Percentiles rank a stretch among this genome's conserved stretches.
phyloP scores from a whole-genome alignment of 2,888 invertebrate genomes.

The Limnephilus lunatus region DNA sequence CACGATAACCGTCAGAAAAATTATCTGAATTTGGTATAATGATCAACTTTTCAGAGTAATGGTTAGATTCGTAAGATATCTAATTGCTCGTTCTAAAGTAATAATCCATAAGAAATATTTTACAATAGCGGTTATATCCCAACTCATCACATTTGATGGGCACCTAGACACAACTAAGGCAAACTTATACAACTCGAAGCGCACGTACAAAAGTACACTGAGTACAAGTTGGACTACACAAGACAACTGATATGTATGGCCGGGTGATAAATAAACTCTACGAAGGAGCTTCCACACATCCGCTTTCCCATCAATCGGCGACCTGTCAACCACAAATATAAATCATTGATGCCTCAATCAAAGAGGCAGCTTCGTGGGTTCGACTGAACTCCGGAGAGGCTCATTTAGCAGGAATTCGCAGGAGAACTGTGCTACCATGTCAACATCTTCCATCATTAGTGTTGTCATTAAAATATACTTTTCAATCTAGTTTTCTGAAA shows the following conservation, averaged over 20 bases:
- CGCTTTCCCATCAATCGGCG: slow-evolving; percentile 6
- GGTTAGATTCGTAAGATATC: neutral
- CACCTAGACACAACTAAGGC: neutral
- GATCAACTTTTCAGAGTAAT: neutral
- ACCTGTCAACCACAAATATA: slow-evolving; percentile 11
- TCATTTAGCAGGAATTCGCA: neutral
- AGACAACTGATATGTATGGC: neutral
- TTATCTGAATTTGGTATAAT: neutral
- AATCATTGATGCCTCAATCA: slow-evolving; percentile 16
- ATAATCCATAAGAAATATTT: neutral
- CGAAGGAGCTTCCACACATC: neutral
- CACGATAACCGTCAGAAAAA: neutral
- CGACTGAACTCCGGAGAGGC: neutral
- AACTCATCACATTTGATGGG: neutral
- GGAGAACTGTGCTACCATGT: neutral
- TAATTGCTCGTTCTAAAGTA: neutral
- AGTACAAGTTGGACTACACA: neutral
- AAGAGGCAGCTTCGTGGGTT: neutral
- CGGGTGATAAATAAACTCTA: neutral
- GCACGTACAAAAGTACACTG: neutral
- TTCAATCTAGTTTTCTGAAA: neutral
- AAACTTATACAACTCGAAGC: neutral
- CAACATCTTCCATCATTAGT: neutral
- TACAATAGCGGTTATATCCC: neutral
- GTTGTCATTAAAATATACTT: neutral